phyloP scores from a whole-genome alignment of 2,888 invertebrate genomes.

The Escarpia spicata region DNA sequence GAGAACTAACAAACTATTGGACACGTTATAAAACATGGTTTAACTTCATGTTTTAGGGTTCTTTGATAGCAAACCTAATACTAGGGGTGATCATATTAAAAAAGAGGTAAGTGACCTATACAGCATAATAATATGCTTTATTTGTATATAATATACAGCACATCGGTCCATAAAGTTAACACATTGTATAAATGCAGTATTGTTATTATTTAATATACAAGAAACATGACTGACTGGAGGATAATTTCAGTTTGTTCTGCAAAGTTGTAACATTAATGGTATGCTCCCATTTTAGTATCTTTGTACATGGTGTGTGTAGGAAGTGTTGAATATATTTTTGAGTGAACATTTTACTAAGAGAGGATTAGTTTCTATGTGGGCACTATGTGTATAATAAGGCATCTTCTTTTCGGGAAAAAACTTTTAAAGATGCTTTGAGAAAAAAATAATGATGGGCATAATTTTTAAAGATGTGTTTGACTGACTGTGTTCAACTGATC shows the following conservation, averaged over 20 bases:
- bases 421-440: background rate
- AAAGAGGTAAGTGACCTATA: constrained; percentile 68
- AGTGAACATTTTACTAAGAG: background rate
- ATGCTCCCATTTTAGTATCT: background rate
- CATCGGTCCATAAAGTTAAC: background rate
- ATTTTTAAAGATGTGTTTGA: background rate
- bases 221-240: background rate
- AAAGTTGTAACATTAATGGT: no score
- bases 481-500: background rate
- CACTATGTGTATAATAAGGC: background rate
- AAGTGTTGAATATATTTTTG: background rate
- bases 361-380: background rate
- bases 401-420: background rate
- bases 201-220: no score
- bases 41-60: constrained; percentile 74
- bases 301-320: background rate
- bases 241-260: background rate
- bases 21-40: background rate
- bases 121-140: background rate
- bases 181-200: background rate
- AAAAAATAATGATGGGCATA: background rate
- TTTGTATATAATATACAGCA: no score
- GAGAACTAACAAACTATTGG: background rate
- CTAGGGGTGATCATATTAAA: constrained; percentile 91
- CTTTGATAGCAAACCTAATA: constrained; percentile 94